phyloP scores from a whole-genome alignment of 2,113 vertebrate genomes.

The Corynorhinus townsendii region DNA sequence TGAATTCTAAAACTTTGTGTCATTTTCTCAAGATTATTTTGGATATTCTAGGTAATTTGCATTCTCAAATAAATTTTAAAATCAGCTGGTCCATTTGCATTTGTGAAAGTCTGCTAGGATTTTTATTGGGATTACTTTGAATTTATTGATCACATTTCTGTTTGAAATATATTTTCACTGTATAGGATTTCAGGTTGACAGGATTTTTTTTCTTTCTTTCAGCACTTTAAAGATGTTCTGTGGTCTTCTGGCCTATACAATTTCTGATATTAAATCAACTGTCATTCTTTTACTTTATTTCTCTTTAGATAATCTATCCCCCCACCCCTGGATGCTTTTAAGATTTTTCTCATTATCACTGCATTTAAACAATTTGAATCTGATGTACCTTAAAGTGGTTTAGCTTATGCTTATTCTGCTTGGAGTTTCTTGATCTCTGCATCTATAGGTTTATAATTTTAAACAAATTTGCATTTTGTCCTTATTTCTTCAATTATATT shows the following conservation, averaged over 20 bases:
- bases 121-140: neutral
- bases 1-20: neutral
- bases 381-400: neutral
- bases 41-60: neutral
- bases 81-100: neutral
- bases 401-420: neutral
- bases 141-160: neutral
- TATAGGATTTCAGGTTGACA: neutral
- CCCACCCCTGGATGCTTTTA: neutral
- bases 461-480: neutral
- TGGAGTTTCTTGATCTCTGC: neutral
- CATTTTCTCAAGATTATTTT: neutral
- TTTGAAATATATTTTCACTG: neutral
- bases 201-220: neutral
- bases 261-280: neutral
- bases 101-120: neutral
- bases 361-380: neutral
- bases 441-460: neutral
- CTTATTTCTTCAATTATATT: neutral
- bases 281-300: neutral
- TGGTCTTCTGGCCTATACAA: neutral
- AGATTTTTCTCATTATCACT: neutral
- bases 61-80: neutral
- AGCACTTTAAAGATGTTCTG: neutral
- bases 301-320: neutral